Evolutionary conservation across 2,113 vertebrate species (phyloP).

Genomic region (Henicopernis longicauda): DNA sequence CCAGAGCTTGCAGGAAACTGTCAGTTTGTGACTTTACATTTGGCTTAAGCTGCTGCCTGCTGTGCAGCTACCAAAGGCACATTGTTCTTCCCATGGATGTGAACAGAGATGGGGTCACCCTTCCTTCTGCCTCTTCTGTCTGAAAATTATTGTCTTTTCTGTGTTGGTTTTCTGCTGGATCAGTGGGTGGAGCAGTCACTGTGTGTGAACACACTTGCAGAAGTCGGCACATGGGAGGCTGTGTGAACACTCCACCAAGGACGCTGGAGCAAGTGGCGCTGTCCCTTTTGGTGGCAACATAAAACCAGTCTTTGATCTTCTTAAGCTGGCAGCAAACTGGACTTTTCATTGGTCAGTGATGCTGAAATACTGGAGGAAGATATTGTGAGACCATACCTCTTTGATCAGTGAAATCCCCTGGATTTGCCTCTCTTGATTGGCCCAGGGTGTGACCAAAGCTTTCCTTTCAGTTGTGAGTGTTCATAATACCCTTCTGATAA

Average conservation of each 20-base stretch:
- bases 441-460: not conserved
- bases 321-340: not conserved
- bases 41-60: not conserved
- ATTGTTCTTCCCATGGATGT: not conserved
- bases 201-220: no score
- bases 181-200: not conserved
- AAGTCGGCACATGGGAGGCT: accelerated
- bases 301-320: not conserved
- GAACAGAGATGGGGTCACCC: not conserved
- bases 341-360: not conserved
- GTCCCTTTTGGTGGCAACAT: not conserved
- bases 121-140: not conserved
- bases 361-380: not conserved
- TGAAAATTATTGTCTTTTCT: not conserved
- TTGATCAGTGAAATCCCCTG: not conserved
- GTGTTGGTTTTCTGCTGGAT: not conserved
- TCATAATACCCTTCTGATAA: not conserved
- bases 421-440: not conserved
- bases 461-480: not conserved
- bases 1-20: not conserved
- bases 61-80: accelerated
- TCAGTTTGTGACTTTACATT: not conserved
- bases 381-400: not conserved
- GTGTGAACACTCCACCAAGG: not conserved
- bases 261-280: not conserved